These are phyloP conservation scores for Ranitomeya variabilis DNA, from an alignment of 2,113 vertebrate genomes.

Conservation along the genomic window DNA sequence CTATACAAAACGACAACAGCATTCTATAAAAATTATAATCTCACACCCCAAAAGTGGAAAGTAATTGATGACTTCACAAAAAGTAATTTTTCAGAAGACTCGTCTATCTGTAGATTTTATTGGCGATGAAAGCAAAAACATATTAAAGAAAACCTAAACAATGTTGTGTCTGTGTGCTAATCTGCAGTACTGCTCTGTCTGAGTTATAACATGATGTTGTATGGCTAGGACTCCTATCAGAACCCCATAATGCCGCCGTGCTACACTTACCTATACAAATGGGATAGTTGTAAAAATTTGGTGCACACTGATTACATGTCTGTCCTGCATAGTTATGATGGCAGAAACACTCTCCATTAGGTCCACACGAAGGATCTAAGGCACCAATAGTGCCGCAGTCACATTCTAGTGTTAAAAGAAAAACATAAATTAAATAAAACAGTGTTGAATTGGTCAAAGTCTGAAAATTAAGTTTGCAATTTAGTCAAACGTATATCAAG, in stretches of 20 bases:
- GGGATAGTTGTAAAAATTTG: conserved; percentile 75
- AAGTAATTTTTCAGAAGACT: not conserved
- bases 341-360: conserved; percentile 72
- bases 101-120: not conserved
- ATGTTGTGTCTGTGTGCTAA: not conserved
- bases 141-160: not conserved
- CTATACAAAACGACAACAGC: not conserved
- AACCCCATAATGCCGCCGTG: too few relatives aligned
- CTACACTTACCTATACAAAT: conserved; percentile 73
- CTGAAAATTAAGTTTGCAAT: not conserved
- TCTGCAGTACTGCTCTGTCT: not conserved
- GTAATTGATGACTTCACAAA: not conserved
- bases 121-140: not conserved
- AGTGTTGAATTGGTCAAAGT: not conserved
- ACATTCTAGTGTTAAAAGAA: conserved; percentile 64
- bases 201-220: not conserved
- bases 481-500: not conserved
- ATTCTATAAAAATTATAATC: not conserved
- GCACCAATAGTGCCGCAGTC: conserved; percentile 72
- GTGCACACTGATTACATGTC: conserved; percentile 71
- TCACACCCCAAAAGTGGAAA: not conserved
- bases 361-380: conserved; percentile 64
- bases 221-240: not conserved
- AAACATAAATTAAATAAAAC: not conserved
- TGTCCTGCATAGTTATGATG: conserved; percentile 66